These are phyloP conservation scores for Dolichopus griseipennis DNA, from an alignment of 2,888 invertebrate species.

Conservation along the genomic window DNA sequence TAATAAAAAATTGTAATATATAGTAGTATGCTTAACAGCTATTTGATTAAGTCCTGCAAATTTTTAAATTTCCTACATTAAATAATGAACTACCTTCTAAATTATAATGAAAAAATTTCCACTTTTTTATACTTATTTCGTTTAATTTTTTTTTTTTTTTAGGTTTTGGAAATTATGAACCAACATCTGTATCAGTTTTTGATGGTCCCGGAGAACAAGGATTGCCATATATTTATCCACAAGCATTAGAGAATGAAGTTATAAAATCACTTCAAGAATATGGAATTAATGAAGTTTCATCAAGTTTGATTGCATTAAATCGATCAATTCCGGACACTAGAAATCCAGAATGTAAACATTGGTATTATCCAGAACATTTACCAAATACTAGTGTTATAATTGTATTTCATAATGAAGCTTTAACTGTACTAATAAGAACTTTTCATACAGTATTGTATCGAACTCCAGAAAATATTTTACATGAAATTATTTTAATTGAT, in stretches of 20 bases:
- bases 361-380: conserved; percentile 54
- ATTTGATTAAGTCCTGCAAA: too few species aligned
- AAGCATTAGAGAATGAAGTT: neutral
- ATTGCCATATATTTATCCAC: neutral
- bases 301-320: conserved; percentile 41
- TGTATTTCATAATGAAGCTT: conserved; percentile 98
- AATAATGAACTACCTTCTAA: too few species aligned
- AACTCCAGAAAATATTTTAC: conserved; percentile 66
- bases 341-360: conserved; percentile 34
- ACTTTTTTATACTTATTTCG: too few species aligned
- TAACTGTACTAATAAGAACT: conserved; percentile 91
- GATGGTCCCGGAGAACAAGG: neutral
- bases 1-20: too few species aligned
- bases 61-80: too few species aligned
- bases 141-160: neutral
- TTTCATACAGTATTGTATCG: conserved; percentile 88
- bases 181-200: neutral
- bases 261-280: neutral
- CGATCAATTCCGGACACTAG: conserved; percentile 49
- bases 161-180: neutral
- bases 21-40: too few species aligned
- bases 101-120: too few species aligned
- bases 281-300: neutral
- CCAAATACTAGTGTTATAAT: conserved; percentile 91
- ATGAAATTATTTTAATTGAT: conserved; percentile 81